Percentiles rank a stretch among this genome's conserved stretches.
Evolutionary conservation across 2,797 vertebrate species (phyloP).

Genomic region (Heliangelus exortis): DNA sequence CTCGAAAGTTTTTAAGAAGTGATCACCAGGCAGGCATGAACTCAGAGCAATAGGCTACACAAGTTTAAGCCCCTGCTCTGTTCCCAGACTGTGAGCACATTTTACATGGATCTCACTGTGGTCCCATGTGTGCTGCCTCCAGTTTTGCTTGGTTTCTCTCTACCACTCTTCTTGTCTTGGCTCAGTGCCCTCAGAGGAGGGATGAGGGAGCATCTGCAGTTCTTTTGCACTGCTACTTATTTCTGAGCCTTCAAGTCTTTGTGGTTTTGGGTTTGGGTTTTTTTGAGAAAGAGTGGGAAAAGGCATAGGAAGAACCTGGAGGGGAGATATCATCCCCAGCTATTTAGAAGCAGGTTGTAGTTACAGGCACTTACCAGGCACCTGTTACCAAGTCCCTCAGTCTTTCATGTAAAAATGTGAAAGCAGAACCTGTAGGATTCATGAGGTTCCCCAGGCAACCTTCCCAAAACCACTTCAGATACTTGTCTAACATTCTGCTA

Average conservation of each 20-base stretch:
- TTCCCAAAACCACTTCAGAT: background rate
- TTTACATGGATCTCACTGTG: background rate
- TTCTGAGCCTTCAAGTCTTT: background rate
- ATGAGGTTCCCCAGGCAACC: accelerated
- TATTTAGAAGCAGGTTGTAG: background rate
- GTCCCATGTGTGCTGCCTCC: background rate
- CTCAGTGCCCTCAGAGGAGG: background rate
- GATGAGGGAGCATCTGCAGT: background rate
- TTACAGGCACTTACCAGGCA: background rate
- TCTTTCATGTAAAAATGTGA: background rate
- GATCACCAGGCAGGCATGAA: background rate
- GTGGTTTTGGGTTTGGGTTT: background rate
- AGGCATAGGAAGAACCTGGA: background rate
- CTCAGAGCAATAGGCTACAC: accelerated
- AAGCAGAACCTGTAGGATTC: background rate
- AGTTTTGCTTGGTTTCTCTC: background rate
- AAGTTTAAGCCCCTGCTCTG: background rate
- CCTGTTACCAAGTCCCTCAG: background rate
- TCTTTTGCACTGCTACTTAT: background rate
- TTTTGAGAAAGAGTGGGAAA: background rate
- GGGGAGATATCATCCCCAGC: background rate
- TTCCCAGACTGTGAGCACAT: background rate
- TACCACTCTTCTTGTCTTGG: background rate
- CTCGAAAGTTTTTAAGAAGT: background rate
- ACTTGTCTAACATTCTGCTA: background rate